phyloP scores from a whole-genome alignment of 2,797 vertebrate species.

The Oreonectes daqikongensis region DNA sequence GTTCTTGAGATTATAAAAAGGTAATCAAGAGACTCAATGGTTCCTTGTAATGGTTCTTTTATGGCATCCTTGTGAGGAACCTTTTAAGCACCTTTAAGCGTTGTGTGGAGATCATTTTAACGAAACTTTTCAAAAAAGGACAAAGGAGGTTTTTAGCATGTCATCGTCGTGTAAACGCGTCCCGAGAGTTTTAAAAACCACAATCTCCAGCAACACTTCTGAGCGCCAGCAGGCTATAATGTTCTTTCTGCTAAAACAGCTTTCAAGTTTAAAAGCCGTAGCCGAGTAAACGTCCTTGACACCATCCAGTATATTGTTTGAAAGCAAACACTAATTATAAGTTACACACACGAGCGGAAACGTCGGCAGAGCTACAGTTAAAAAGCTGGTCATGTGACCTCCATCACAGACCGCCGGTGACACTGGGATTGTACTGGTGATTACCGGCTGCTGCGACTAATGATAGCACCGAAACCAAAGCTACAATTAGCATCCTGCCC shows the following conservation, averaged over 20 bases:
- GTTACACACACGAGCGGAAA: neutral
- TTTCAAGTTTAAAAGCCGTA: neutral
- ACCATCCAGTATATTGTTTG: neutral
- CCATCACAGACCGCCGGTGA: slow-evolving; percentile 43
- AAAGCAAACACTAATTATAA: slow-evolving; percentile 1
- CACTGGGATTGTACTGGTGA: slow-evolving; percentile 20
- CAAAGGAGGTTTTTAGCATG: no score
- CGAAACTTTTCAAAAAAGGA: no score
- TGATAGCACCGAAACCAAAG: slow-evolving; percentile 44
- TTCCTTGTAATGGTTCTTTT: no score
- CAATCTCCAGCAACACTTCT: neutral
- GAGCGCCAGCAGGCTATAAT: no score
- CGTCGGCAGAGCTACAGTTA: neutral
- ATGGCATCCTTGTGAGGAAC: no score
- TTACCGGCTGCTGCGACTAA: slow-evolving; percentile 50
- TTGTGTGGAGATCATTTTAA: no score
- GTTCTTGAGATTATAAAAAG: no score
- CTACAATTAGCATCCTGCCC: slow-evolving; percentile 49
- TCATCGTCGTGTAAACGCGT: no score
- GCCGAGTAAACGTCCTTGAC: neutral
- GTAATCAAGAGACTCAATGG: no score
- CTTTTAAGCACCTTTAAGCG: no score
- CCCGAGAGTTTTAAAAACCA: no score
- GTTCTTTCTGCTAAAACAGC: neutral
- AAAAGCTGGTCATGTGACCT: slow-evolving; percentile 11